Evolutionary conservation across 2,888 invertebrate species (phyloP), one percentile per base, ranked within the genome.

Genomic region (Spisula subtruncata): DNA sequence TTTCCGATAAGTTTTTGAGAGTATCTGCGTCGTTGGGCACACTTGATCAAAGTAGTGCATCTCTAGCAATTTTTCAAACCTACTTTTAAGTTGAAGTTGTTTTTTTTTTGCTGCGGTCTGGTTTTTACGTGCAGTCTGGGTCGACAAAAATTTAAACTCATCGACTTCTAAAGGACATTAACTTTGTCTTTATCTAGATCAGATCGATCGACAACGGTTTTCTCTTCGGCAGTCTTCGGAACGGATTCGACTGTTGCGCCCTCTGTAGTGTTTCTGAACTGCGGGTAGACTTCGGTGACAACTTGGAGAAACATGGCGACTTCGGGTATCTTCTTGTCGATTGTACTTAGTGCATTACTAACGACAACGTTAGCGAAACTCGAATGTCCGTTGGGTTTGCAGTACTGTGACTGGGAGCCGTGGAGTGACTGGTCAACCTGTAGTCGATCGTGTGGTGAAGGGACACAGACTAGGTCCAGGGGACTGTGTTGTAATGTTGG

Each of bases 341-440:
- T 75, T 10, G 32, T 75, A 25, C 18, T 35, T 5, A 8, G 75
- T 35, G 20, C 75, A 6, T 18, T 75, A 35, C n/a, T 25, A 60
- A 20, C 20, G 60, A 75, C 75, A 18, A 18, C 75, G 12, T 32
- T 75, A 4, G 35, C 25, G 5, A 75, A 48, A 81, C 25, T 41
- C 20, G 81, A 32, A 16, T 90, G 92, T 83, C 14, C 48, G 14
- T 48, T 41, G 12, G 92, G 90, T 25, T 82, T 84, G 12, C 46
- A 56, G 6, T 81, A 80, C 10, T 92, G 92, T 75, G 86, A 86
- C 35, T 91, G 91, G 92, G 88, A 90, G 51, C 16, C 48, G 0
- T 92, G 92, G 92, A 81, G 85, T 25, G 79, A 71, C 29, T 92
- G 92, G 92, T 88, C 89, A 20, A 46, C 79, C 6, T 92, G 92